phyloP scores from a whole-genome alignment of 2,113 vertebrate species.

The Corythornis madagascariensis region DNA sequence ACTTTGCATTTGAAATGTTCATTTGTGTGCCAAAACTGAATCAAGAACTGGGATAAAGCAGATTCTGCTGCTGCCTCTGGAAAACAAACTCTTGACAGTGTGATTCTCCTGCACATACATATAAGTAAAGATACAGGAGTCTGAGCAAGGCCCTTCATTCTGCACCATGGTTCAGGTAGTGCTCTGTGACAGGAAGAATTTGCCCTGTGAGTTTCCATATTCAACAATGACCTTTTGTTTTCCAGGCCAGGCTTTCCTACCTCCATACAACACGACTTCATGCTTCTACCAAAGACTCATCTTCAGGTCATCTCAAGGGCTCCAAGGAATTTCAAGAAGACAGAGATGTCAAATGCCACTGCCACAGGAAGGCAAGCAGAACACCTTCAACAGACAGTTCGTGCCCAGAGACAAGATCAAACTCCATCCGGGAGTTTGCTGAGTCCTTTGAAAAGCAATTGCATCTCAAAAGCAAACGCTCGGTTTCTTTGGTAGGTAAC shows the following conservation, averaged over 20 bases:
- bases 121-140: background rate
- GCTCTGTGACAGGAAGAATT: background rate
- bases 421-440: constrained; percentile 82
- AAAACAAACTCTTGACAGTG: background rate
- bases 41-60: background rate
- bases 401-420: constrained; percentile 66
- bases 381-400: constrained; percentile 73
- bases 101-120: background rate
- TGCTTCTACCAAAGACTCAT: constrained; percentile 61
- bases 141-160: background rate
- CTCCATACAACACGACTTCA: constrained; percentile 78
- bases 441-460: constrained; percentile 84
- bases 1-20: background rate
- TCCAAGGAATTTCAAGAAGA: constrained; percentile 77
- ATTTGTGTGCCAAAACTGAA: background rate
- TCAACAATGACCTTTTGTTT: background rate
- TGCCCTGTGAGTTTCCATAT: background rate
- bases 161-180: background rate
- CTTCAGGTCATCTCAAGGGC: constrained; percentile 67
- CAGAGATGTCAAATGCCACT: constrained; percentile 63
- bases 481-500: constrained; percentile 79
- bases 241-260: constrained; percentile 81
- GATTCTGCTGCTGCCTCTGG: background rate
- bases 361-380: constrained; percentile 71
- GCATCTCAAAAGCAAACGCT: constrained; percentile 74